Evolutionary conservation across 2,888 invertebrate species (phyloP), one percentile per base, ranked within the genome.

Genomic region (Cheilosia impressa): DNA sequence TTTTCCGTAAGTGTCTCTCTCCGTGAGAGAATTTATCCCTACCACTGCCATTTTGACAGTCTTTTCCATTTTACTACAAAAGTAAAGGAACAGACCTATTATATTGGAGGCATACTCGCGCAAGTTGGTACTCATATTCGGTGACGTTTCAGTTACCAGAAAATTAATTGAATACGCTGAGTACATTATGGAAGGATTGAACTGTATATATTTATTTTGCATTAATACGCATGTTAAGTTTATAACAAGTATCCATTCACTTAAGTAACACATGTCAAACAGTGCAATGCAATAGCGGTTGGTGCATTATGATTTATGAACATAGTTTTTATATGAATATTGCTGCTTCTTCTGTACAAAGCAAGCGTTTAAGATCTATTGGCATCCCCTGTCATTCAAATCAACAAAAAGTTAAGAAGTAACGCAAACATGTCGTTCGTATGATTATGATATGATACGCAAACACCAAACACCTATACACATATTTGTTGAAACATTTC

Each of bases 361-460:
- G 17, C 9, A 19, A 6, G 9, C 22, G 24, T 17, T 13, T 6
- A 17, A 58, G 50, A 50, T 24, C 4, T 19, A 47, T 15, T 52
- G 6, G 15, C 27, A 13, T 19, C 6, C n/a, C 53, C 52, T 45
- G 72, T 53, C 1, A 3, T 2, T 31, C 24, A 10, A 4, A 43
- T 13, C 17, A 63, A 15, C 45, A 22, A 73, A 63, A 24, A 53
- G 9, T 43, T 31, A n/a, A 43, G 34, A 53, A 53, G 19, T 58
- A 58, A 57, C 50, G 10, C 34, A 75, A 57, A 27, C 19, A 34
- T 24, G 45, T 38, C 45, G 31, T 31, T 10, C 15, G 17, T 17
- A 5, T 22, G 13, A 3, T 52, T 52, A 13, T 6, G 24, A 15
- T 52, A 2, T 4, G 24, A 5, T 53, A 52, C 10, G 24, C 55